phyloP scores from a whole-genome alignment of 2,113 vertebrate genomes.

The Corythaixoides concolor region DNA sequence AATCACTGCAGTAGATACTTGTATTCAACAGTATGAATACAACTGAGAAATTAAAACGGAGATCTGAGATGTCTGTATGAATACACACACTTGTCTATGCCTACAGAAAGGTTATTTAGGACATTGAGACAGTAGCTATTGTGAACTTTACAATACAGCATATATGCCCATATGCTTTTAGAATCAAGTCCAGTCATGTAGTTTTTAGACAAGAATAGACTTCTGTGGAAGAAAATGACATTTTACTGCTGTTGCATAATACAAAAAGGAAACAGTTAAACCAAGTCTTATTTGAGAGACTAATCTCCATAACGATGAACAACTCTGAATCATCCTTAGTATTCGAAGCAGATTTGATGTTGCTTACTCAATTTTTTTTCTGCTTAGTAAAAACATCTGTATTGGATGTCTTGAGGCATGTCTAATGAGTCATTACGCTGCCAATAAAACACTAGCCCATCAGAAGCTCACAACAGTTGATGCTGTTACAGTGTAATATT shows the following conservation, averaged over 20 bases:
- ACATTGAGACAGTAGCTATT: background rate
- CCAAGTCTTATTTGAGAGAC: background rate
- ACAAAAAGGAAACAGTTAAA: background rate
- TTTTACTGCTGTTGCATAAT: background rate
- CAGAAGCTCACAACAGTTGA: constrained; percentile 59
- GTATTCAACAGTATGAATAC: background rate
- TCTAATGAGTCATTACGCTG: constrained; percentile 72
- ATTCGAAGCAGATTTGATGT: constrained; percentile 39
- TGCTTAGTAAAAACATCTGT: constrained; percentile 39
- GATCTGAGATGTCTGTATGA: fast-evolving
- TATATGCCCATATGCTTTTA: background rate
- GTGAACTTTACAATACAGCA: background rate
- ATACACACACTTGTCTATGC: background rate
- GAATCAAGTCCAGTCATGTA: background rate
- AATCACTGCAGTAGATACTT: background rate
- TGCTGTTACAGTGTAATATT: background rate
- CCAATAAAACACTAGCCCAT: constrained; percentile 70
- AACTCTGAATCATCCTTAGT: background rate
- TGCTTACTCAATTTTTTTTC: constrained; percentile 65
- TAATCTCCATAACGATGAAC: background rate
- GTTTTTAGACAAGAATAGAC: background rate
- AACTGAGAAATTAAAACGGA: background rate
- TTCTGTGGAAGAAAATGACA: background rate
- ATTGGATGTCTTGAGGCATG: constrained; percentile 52
- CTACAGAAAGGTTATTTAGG: background rate